Evolutionary conservation across 2,888 invertebrate species (phyloP), one percentile per base, ranked within the genome.

Genomic region (Erebia palarica): DNA sequence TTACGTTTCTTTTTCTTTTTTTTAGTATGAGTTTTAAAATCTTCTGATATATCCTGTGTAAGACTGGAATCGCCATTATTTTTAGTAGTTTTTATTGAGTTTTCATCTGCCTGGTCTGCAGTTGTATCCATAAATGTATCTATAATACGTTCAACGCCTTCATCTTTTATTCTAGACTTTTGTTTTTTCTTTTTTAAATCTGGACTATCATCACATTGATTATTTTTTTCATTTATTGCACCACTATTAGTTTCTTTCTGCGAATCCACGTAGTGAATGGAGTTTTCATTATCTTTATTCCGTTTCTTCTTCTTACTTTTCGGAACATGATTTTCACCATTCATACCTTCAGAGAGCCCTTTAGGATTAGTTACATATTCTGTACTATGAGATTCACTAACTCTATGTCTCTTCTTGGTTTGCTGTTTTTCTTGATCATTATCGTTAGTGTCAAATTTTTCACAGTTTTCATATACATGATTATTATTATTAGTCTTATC

Each of bases 1-100:
- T 59, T 59, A 27, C 18, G 55, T 55, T 55, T 55, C 55, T 55
- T 53, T 9, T 53, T 53, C 53, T 58, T 36, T 59, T 59, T 36
- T 59, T 1, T 36, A 36, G 3, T 59, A 27, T 59, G 36, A 36
- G 14, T 59, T 36, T 27, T 59, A 59, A 36, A 14, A n/a, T 27
- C 58, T 36, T n/a, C 58, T 58, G 14, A 58, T 13, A 27, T 3
- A 21, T 27, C 21, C 14, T 58, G 53, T 16, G 1, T n/a, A 18
- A 16, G 18, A 55, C 9, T 18, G 10, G 18, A 16, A 16, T 55
- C 18, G 55, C 11, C 55, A 16, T 18, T 18, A 55, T 55, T 18
- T 18, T 18, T 27, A 27, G 18, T 16, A 16, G 9, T 16, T 53
- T 55, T 16, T 55, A 16, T 55, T 18, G 55, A 55, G 3, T 16